phyloP scores from a whole-genome alignment of 2,888 invertebrate species.

The Spisula subtruncata region DNA sequence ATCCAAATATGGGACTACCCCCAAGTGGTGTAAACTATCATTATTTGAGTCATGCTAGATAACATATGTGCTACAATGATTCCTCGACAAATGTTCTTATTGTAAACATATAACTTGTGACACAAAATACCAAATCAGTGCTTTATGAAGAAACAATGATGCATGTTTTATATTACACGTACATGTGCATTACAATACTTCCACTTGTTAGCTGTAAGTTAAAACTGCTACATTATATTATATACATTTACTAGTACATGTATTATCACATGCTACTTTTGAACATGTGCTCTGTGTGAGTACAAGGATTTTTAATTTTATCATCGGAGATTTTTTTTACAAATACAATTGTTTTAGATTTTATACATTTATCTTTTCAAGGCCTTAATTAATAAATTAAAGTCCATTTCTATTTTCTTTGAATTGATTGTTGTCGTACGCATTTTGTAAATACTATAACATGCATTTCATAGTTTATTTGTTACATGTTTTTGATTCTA shows the following conservation, averaged over 20 bases:
- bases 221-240: neutral
- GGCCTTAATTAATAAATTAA: neutral
- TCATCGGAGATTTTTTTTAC: neutral
- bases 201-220: no score
- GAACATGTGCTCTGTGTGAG: neutral
- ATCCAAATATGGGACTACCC: slow-evolving; percentile 36
- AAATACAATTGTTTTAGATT: neutral
- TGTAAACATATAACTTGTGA: neutral
- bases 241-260: no score
- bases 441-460: neutral
- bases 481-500: slow-evolving; percentile 24
- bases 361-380: neutral
- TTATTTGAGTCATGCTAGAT: slow-evolving; percentile 35
- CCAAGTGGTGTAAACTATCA: slow-evolving; percentile 17
- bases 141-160: neutral
- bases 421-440: neutral
- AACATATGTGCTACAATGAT: neutral
- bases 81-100: neutral
- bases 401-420: neutral
- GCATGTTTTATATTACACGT: no score
- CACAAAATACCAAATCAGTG: neutral
- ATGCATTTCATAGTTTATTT: neutral
- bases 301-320: neutral
- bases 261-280: neutral
- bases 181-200: neutral